These are phyloP conservation scores for Andrena minutula DNA, from an alignment of 2,888 invertebrate genomes.

Conservation along the genomic window DNA sequence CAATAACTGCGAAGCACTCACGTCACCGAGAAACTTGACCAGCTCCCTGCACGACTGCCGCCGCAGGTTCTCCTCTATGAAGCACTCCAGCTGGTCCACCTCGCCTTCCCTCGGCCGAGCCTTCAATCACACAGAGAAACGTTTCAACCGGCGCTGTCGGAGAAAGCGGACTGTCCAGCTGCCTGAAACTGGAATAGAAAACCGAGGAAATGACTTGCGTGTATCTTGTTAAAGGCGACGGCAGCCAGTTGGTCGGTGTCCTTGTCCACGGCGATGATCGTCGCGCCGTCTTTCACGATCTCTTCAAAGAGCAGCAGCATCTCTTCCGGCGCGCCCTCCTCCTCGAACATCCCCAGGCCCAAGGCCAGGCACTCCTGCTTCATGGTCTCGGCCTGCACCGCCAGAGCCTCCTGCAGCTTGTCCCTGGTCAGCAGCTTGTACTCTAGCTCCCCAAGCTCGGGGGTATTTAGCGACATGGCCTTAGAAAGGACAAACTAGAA, in stretches of 20 bases:
- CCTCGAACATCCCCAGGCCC: slow-evolving; percentile 77
- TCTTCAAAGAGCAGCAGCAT: slow-evolving; percentile 73
- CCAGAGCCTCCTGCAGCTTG: slow-evolving; percentile 70
- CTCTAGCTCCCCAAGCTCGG: not conserved
- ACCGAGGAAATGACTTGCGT: slow-evolving; percentile 84
- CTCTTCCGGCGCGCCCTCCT: slow-evolving; percentile 76
- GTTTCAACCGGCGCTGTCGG: not conserved
- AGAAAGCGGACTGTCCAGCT: not conserved
- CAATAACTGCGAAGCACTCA: slow-evolving; percentile 62
- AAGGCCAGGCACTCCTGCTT: slow-evolving; percentile 75
- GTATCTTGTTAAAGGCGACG: slow-evolving; percentile 90
- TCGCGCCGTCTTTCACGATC: slow-evolving; percentile 87
- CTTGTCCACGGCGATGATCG: slow-evolving; percentile 87
- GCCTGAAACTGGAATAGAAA: not conserved
- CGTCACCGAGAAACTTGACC: slow-evolving; percentile 76
- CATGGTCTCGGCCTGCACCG: slow-evolving; percentile 74
- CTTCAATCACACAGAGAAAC: slow-evolving; percentile 24
- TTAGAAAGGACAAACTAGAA: not conserved
- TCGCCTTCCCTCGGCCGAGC: slow-evolving; percentile 39
- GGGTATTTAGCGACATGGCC: slow-evolving; percentile 6
- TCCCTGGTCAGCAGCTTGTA: slow-evolving; percentile 68
- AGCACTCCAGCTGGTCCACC: slow-evolving; percentile 65
- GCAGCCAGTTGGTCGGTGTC: slow-evolving; percentile 87
- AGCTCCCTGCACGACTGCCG: slow-evolving; percentile 74
- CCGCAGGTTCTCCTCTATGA: slow-evolving; percentile 73